These are phyloP conservation scores for Drosophila parthenogenetica DNA, from an alignment of 2,888 invertebrate species.

Conservation along the genomic window DNA sequence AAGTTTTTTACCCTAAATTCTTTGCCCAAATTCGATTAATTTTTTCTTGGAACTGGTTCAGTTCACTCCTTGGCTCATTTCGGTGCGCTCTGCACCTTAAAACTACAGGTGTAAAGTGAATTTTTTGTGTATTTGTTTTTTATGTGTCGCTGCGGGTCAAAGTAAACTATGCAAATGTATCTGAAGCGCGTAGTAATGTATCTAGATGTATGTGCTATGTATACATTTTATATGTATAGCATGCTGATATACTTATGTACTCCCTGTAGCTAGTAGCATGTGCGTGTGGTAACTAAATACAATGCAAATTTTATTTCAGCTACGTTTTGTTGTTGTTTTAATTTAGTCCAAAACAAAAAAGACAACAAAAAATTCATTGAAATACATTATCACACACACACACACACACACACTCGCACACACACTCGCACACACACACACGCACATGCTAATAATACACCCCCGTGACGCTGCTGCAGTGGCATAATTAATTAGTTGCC, in stretches of 20 bases:
- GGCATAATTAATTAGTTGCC: slow-evolving; percentile 80
- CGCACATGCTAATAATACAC: slow-evolving; percentile 69
- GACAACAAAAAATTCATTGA: slow-evolving; percentile 50
- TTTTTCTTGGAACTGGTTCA: too few relatives aligned
- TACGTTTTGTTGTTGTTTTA: slow-evolving; percentile 27
- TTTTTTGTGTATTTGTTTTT: neutral
- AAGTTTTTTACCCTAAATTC: too few relatives aligned
- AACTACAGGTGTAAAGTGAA: slow-evolving; percentile 38
- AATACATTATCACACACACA: slow-evolving; percentile 60
- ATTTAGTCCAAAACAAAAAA: slow-evolving; percentile 60
- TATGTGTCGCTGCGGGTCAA: slow-evolving; percentile 1
- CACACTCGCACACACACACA: slow-evolving; percentile 17
- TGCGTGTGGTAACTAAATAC: slow-evolving; percentile 81
- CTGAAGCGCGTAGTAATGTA: slow-evolving; percentile 5
- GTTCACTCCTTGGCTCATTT: neutral
- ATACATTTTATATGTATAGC: neutral
- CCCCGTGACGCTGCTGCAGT: slow-evolving; percentile 79
- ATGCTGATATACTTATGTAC: slow-evolving; percentile 2
- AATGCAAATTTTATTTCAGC: slow-evolving; percentile 69
- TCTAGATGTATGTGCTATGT: slow-evolving; percentile 1
- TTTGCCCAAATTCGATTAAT: too few relatives aligned
- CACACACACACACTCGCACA: slow-evolving; percentile 23
- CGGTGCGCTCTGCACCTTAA: neutral
- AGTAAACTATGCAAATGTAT: slow-evolving; percentile 18
- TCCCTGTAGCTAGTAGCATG: slow-evolving; percentile 30